A percentile compares a stretch with the other conserved stretches of the same genome.
Conservation (phyloP, 2,888 invertebrate genomes). For the Monoplex corrugatus region DNA sequence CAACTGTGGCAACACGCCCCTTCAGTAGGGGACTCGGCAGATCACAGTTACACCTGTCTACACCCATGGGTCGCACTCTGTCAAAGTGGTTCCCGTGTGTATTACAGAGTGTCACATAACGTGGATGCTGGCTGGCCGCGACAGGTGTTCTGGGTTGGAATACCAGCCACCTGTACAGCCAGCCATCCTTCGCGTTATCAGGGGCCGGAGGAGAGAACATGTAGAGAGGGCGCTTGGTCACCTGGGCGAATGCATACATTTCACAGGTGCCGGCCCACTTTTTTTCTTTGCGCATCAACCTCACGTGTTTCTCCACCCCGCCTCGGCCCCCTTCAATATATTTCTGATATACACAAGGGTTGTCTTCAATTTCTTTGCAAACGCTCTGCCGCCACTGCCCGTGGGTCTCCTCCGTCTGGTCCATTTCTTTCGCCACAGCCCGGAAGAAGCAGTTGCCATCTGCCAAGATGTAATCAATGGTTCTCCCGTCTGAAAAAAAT, state of each 20-base stretch:
- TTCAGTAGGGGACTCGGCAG: too few species aligned
- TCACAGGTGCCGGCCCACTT: background rate
- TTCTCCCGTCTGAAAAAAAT: constrained; percentile 19
- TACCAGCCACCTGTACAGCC: constrained; percentile 19
- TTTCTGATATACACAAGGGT: background rate
- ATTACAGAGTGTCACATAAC: constrained; percentile 19
- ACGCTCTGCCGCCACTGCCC: constrained; percentile 8
- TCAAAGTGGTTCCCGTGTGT: too few species aligned
- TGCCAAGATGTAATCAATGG: background rate
- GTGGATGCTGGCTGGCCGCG: constrained; percentile 1
- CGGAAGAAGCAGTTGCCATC: constrained; percentile 28
- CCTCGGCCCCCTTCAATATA: constrained; percentile 11
- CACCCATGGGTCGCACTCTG: too few species aligned
- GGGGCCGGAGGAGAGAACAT: constrained; percentile 28
- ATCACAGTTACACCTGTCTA: too few species aligned
- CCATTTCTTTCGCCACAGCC: constrained; percentile 24
- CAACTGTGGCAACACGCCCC: too few species aligned
- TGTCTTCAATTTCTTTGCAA: constrained; percentile 7
- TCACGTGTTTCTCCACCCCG: constrained; percentile 12
- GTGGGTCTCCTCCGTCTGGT: constrained; percentile 17
- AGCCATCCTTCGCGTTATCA: constrained; percentile 12
- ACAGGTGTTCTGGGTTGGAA: constrained; percentile 3
- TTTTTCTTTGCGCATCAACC: constrained; percentile 12
- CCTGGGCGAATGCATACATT: constrained; percentile 23
- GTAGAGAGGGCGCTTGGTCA: background rate